Evolutionary conservation across 2,797 vertebrate genomes (phyloP).

Genomic region (Pogonophryne albipinna): DNA sequence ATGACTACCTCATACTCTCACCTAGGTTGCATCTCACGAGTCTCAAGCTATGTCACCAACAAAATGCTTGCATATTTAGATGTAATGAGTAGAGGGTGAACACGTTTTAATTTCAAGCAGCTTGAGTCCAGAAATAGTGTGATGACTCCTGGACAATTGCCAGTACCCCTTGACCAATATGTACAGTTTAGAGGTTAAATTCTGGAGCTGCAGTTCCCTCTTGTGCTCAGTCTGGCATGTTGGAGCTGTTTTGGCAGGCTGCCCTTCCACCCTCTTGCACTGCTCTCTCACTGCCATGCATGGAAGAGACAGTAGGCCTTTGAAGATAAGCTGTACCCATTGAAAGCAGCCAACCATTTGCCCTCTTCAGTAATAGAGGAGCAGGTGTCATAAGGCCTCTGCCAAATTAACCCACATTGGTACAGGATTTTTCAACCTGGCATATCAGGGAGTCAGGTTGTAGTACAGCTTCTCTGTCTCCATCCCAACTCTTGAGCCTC

Average conservation of each 20-base stretch:
- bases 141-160: constrained; percentile 61
- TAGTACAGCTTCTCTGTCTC: constrained; percentile 48
- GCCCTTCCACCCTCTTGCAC: constrained; percentile 54
- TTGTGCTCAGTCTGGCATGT: constrained; percentile 65
- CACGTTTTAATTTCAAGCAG: constrained; percentile 67
- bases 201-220: constrained; percentile 40
- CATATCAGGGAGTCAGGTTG: constrained; percentile 51
- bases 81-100: constrained; percentile 58
- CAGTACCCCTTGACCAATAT: constrained; percentile 65
- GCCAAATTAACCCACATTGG: constrained; percentile 63
- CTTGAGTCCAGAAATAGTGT: constrained; percentile 61
- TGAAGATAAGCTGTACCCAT: constrained; percentile 72
- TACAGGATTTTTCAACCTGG: constrained; percentile 53
- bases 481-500: constrained; percentile 58
- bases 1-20: constrained; percentile 83
- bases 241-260: constrained; percentile 60
- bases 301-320: constrained; percentile 61
- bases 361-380: constrained; percentile 58
- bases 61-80: constrained; percentile 54
- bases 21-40: constrained; percentile 79
- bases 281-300: constrained; percentile 54
- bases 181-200: constrained; percentile 66
- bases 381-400: constrained; percentile 57
- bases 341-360: constrained; percentile 69
- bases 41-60: constrained; percentile 56